Conservation (phyloP, 1,140 invertebrate species). For the Neodiprion virginianus region DNA sequence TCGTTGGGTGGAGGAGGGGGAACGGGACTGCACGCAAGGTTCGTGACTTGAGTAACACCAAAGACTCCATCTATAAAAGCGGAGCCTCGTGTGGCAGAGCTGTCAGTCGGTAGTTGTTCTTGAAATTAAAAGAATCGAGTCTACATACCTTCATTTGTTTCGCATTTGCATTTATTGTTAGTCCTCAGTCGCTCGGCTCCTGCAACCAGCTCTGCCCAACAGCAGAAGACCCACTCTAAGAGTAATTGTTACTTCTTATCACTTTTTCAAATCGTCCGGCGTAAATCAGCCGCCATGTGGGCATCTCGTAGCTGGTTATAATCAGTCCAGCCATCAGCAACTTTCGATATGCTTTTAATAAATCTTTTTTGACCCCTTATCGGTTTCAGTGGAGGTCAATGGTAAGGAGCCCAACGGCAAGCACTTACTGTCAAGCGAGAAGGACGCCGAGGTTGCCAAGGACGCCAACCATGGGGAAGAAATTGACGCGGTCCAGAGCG, state of each 20-base stretch:
- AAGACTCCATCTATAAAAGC: slow-evolving; percentile 5
- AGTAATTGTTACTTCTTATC: neutral
- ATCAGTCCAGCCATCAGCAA: no score
- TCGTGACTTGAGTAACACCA: neutral
- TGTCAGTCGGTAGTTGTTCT: neutral
- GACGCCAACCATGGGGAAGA: slow-evolving; percentile 55
- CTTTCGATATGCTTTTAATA: no score
- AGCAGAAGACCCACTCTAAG: neutral
- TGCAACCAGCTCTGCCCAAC: neutral
- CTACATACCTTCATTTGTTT: neutral
- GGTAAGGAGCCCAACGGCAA: slow-evolving; percentile 30
- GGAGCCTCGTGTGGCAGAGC: neutral
- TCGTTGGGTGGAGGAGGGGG: neutral
- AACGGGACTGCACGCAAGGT: neutral
- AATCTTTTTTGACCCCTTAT: neutral
- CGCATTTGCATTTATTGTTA: neutral
- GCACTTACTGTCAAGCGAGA: slow-evolving; percentile 37
- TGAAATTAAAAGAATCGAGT: neutral
- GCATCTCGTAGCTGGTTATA: no score
- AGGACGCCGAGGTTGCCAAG: slow-evolving; percentile 32
- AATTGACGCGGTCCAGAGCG: slow-evolving; percentile 69
- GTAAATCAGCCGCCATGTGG: neutral
- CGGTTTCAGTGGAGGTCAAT: slow-evolving; percentile 42
- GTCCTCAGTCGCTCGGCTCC: neutral
- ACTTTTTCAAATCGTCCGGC: neutral